These are phyloP conservation scores for Caenorhabditis tropicalis DNA, from an alignment of 1,140 invertebrate species.

Conservation along the genomic window DNA sequence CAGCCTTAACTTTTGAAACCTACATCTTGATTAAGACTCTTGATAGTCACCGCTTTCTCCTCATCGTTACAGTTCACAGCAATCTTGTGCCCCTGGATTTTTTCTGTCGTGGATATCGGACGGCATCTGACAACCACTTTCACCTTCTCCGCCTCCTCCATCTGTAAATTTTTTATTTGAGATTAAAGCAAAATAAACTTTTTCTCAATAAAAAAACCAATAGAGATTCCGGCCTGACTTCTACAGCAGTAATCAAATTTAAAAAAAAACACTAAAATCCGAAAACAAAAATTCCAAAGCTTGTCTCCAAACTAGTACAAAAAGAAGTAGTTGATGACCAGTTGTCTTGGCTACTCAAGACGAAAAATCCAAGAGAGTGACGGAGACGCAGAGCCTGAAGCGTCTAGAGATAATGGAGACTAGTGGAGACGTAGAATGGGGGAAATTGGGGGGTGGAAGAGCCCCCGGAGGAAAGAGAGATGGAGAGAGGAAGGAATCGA, in stretches of 20 bases:
- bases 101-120: conserved; percentile 84
- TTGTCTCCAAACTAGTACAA: no score
- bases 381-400: background rate
- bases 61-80: conserved; percentile 76
- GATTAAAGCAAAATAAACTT: no score
- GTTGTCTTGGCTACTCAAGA: background rate
- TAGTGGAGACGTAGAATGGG: no score
- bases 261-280: no score
- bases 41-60: conserved; percentile 62
- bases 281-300: no score
- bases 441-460: no score
- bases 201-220: no score
- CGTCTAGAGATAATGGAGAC: no score
- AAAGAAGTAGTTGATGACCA: background rate
- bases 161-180: background rate
- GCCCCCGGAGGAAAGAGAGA: no score
- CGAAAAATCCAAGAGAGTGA: background rate
- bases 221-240: no score
- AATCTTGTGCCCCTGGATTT: conserved; percentile 78
- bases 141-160: conserved; percentile 73
- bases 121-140: conserved; percentile 86
- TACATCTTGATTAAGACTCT: conserved; percentile 37
- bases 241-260: no score
- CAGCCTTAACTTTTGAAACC: background rate
- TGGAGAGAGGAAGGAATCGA: no score